A percentile compares a stretch with the other conserved stretches of the same genome.
Evolutionary conservation across 1,140 invertebrate genomes (phyloP).

Genomic region (Sinonovacula constricta): DNA sequence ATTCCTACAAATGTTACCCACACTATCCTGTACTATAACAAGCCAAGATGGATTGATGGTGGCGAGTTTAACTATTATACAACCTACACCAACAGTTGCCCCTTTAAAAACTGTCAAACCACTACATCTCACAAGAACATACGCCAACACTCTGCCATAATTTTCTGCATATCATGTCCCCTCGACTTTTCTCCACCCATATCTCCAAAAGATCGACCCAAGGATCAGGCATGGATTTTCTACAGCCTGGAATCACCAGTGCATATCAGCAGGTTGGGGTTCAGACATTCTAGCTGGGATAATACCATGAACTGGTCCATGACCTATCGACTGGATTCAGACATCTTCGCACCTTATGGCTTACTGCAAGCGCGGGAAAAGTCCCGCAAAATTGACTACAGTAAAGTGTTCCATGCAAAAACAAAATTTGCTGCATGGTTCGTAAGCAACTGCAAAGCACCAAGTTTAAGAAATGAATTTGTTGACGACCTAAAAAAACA

Average conservation of each 20-base stretch:
- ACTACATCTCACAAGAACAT: not conserved
- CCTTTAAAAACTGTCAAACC: constrained; percentile 1
- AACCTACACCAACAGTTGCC: too few relatives aligned
- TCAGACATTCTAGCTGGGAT: not conserved
- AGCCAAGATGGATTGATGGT: too few relatives aligned
- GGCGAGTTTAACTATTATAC: too few relatives aligned
- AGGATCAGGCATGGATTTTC: constrained; percentile 18
- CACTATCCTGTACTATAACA: too few relatives aligned
- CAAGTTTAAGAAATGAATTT: constrained; percentile 80
- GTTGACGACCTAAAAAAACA: constrained; percentile 79
- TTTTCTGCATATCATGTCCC: not conserved
- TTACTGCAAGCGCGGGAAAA: not conserved
- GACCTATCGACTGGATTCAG: constrained; percentile 12
- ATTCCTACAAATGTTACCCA: too few relatives aligned
- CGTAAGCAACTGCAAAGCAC: constrained; percentile 77
- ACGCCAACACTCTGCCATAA: not conserved
- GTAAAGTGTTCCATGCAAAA: constrained; percentile 7
- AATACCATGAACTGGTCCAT: constrained; percentile 20
- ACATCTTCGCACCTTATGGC: constrained; percentile 6
- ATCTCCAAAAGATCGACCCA: not conserved
- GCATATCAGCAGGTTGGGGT: not conserved
- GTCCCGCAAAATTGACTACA: not conserved
- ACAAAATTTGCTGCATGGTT: constrained; percentile 44
- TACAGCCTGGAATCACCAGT: not conserved
- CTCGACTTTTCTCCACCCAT: not conserved